Evolutionary conservation across 2,113 vertebrate species (phyloP), one percentile per base, ranked within the genome.

Genomic region (Thermophis baileyi): DNA sequence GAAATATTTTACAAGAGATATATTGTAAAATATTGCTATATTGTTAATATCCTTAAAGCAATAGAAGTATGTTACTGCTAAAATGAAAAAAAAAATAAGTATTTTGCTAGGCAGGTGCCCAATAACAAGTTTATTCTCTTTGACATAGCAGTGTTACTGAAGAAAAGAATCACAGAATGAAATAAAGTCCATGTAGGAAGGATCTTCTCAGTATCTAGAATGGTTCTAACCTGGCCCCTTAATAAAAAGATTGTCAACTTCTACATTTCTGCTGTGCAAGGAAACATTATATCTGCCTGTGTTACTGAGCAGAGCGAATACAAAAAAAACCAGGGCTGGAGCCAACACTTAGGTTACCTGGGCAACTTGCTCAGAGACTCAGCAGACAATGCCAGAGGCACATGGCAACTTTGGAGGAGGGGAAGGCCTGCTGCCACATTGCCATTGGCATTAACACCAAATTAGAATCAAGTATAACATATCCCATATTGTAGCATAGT

Each of bases 281-380:
- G 88, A 94, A 95, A 35, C 91, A 1, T 54, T 93, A 74, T 93
- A 94, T 92, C 94, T 93, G 85, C 81, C 94, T 74, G 53, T 85
- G 0, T 40, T 93, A 91, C 35, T 91, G 88, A 74, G 60, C 93
- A 40, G 10, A 91, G 90, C 30, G 14, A 85, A 35, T 4, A 55
- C 44, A 93, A 88, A 88, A 53, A 53, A 40, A 94, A 35, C 69
- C 95, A 94, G 35, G 85, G 14, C 0, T 1, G 47, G 53, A 12
- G 5, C 40, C 49, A 74, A 44, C 50, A 74, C 87, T 40, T 53
- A 85, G 51, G 88, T 89, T 93, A 90, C 74, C 88, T 57, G 69
- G 88, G 51, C 44, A 89, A 85, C 63, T 57, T 89, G 63, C 50
- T 81, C 50, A 54, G 18, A 46, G 63, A 93, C 22, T 47, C 85